Evolutionary conservation across 2,113 vertebrate genomes (phyloP).

Genomic region (Peromyscus polionotus): DNA sequence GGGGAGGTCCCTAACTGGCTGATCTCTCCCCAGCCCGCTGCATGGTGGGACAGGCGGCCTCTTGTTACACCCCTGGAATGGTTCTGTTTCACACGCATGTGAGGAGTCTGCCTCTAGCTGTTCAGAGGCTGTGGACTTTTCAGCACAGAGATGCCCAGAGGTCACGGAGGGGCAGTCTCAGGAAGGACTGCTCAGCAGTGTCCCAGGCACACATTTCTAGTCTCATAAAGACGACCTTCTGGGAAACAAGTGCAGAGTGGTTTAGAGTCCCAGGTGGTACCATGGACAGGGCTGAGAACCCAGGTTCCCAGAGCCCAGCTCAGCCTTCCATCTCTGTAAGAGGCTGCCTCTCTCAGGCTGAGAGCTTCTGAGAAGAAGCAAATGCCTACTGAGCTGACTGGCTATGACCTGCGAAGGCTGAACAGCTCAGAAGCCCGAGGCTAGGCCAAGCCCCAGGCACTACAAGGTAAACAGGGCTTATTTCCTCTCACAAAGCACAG

Average conservation of each 20-base stretch:
- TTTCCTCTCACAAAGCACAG: background rate
- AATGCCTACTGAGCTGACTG: background rate
- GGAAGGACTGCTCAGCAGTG: background rate
- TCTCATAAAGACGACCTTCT: background rate
- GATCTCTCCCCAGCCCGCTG: accelerated
- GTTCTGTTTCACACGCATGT: background rate
- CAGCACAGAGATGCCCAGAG: accelerated
- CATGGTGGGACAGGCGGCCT: accelerated
- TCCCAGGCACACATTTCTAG: background rate
- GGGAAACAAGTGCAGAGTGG: background rate
- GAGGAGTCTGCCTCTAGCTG: background rate
- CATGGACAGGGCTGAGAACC: background rate
- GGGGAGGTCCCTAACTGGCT: background rate
- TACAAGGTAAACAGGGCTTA: background rate
- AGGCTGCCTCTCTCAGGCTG: background rate
- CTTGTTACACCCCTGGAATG: accelerated
- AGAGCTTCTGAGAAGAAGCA: background rate
- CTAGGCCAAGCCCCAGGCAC: background rate
- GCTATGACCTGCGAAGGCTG: background rate
- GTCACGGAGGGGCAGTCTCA: background rate
- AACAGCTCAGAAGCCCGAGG: background rate
- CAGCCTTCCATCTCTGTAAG: background rate
- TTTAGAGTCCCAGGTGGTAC: background rate
- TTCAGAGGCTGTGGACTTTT: background rate
- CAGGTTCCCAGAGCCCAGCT: background rate